Conservation (phyloP, 2,113 vertebrate species). For the Toxotes jaculatrix region DNA sequence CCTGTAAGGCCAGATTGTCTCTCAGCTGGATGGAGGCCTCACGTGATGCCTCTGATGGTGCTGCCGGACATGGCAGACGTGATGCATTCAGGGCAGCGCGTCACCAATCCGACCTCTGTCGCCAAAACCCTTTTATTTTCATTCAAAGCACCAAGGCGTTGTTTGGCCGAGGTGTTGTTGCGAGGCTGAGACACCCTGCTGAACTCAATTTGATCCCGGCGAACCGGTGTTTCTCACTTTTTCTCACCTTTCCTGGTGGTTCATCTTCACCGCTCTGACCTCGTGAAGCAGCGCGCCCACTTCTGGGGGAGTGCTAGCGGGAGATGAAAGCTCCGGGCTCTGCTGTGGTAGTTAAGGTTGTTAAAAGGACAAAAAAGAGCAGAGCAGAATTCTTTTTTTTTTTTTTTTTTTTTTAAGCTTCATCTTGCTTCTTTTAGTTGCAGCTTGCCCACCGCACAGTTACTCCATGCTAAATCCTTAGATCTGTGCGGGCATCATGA, state of each 20-base stretch:
- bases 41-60: slow-evolving; percentile 25
- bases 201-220: slow-evolving; percentile 15
- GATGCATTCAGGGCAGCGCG: slow-evolving; percentile 32
- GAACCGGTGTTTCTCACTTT: slow-evolving; percentile 28
- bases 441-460: not conserved
- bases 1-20: slow-evolving; percentile 69
- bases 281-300: not conserved
- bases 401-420: not conserved
- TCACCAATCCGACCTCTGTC: slow-evolving; percentile 17
- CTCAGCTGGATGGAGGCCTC: slow-evolving; percentile 69
- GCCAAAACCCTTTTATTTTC: not conserved
- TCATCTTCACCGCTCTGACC: slow-evolving; percentile 14
- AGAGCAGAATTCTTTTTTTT: not conserved
- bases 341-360: not conserved
- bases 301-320: not conserved
- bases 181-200: not conserved
- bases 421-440: not conserved
- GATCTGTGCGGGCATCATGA: slow-evolving; percentile 26
- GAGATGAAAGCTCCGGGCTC: not conserved
- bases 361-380: slow-evolving; percentile 7
- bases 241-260: slow-evolving; percentile 19
- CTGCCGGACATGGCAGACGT: slow-evolving; percentile 50
- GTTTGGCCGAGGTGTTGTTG: slow-evolving; percentile 7
- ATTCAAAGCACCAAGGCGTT: not conserved
- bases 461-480: slow-evolving; percentile 4